Conservation (phyloP, 2,888 invertebrate genomes). For the Lepidocyrtoides sp. region DNA sequence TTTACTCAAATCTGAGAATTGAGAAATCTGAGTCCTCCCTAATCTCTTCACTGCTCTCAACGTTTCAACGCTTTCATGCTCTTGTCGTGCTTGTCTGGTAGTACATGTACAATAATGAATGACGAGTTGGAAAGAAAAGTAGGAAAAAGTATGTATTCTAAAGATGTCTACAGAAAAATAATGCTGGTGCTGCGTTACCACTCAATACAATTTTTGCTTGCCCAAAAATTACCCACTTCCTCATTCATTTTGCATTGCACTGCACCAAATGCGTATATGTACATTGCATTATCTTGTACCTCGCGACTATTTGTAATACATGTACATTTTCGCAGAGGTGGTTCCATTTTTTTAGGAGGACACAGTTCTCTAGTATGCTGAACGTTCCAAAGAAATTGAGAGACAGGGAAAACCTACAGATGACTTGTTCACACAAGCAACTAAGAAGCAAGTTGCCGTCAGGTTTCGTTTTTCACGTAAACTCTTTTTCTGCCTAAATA, state of each 20-base stretch:
- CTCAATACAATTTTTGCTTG: slow-evolving; percentile 63
- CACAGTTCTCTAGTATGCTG: not conserved
- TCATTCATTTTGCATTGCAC: slow-evolving; percentile 79
- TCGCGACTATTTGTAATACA: too few species aligned
- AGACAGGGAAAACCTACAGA: not conserved
- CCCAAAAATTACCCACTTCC: slow-evolving; percentile 82
- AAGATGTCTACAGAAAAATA: slow-evolving; percentile 18
- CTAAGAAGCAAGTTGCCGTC: slow-evolving; percentile 25
- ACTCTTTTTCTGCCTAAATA: slow-evolving; percentile 38
- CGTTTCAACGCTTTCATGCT: slow-evolving; percentile 18
- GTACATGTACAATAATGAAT: not conserved
- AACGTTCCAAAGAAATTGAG: not conserved
- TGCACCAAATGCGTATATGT: not conserved
- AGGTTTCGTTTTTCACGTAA: slow-evolving; percentile 32
- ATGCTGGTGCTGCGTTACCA: not conserved
- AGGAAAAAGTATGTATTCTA: not conserved
- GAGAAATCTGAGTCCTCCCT: slow-evolving; percentile 22
- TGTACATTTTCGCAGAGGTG: not conserved
- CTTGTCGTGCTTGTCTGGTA: not conserved
- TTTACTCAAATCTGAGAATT: slow-evolving; percentile 55
- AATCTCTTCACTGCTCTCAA: slow-evolving; percentile 34
- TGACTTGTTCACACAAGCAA: not conserved
- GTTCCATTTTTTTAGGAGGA: not conserved
- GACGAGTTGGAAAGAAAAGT: not conserved
- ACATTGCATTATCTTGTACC: not conserved